phyloP scores from a whole-genome alignment of 2,888 invertebrate species.

The Drosophila atripex region DNA sequence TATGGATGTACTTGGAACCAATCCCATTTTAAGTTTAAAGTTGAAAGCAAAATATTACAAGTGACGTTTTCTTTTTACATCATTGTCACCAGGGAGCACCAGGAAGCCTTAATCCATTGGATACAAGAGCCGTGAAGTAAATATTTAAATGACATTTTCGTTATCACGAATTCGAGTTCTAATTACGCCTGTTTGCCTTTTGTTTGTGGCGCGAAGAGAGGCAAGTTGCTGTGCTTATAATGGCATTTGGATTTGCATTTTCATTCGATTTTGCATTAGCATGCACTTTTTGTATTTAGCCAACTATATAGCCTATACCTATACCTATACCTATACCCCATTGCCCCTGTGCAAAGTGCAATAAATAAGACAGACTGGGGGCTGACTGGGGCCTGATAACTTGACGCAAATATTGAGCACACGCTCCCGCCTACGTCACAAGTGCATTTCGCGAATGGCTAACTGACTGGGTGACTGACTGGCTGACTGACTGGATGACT shows the following conservation, averaged over 20 bases:
- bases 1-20: too few relatives aligned
- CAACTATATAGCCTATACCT: not conserved
- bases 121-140: constrained; percentile 6
- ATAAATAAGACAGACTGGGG: constrained; percentile 30
- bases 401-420: constrained; percentile 41
- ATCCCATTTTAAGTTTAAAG: constrained; percentile 9
- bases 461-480: constrained; percentile 4
- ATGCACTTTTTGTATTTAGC: constrained; percentile 35
- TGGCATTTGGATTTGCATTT: constrained; percentile 24
- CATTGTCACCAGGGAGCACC: too few relatives aligned
- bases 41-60: not conserved
- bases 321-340: constrained; percentile 13
- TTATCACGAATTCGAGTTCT: constrained; percentile 53
- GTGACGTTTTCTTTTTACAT: constrained; percentile 10
- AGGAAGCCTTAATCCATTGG: constrained; percentile 10
- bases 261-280: constrained; percentile 31
- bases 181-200: constrained; percentile 37
- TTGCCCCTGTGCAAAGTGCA: constrained; percentile 60
- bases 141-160: constrained; percentile 58
- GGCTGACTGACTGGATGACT: constrained; percentile 31
- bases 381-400: constrained; percentile 37
- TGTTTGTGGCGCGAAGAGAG: constrained; percentile 27
- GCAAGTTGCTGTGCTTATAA: constrained; percentile 10
- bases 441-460: constrained; percentile 33
- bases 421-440: constrained; percentile 54